Evolutionary conservation across 2,113 vertebrate genomes (phyloP), one percentile per base, ranked within the genome.

Genomic region (Petroica traversi): DNA sequence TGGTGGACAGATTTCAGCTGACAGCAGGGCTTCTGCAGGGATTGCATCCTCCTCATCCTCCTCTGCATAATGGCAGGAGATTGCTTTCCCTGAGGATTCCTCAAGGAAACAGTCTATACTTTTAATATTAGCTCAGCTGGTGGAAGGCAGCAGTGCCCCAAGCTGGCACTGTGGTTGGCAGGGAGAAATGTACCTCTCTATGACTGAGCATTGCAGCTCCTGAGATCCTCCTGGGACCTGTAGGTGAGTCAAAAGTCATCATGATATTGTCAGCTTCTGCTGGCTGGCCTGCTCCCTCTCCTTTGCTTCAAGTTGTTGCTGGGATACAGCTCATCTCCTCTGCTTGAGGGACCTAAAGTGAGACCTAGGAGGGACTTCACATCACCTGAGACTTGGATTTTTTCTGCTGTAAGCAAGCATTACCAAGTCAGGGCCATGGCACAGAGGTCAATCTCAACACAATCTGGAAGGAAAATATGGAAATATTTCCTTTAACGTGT

Each of bases 161-260:
- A 9, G 38, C 2, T 55, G 69, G 45, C 3, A 19, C 22, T 19
- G 7, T 16, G 11, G 36, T 19, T 34, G 15, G 52, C 51, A 51
- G 49, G 78, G 38, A 49, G 41, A 57, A 77, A 73, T 74, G 12
- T 9, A 19, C 10, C 12, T 46, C 24, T 54, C 26, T 24, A 1
- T 1, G 14, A 38, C 33, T 49, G 79, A 72, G 15, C 46, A 18
- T 6, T 2, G 1, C 1, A 0, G 6, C 19, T 74, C 40, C 38
- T 33, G 62, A 66, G 28, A 13, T 74, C 14, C 15, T 25, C 5
- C 24, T 46, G 48, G 34, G 24, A 43, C 71, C 9, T 46, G 29
- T 6, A 33, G 36, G 5, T 51, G 24, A 43, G 23, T 85, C 66
- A 74, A 33, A 59, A 51, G 40, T 45, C 72, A n/a, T 2, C 1